Percentiles rank a stretch among this genome's conserved stretches.
These are phyloP conservation scores for Eristalis arbustorum DNA, from an alignment of 2,888 invertebrate species.

Conservation along the genomic window DNA sequence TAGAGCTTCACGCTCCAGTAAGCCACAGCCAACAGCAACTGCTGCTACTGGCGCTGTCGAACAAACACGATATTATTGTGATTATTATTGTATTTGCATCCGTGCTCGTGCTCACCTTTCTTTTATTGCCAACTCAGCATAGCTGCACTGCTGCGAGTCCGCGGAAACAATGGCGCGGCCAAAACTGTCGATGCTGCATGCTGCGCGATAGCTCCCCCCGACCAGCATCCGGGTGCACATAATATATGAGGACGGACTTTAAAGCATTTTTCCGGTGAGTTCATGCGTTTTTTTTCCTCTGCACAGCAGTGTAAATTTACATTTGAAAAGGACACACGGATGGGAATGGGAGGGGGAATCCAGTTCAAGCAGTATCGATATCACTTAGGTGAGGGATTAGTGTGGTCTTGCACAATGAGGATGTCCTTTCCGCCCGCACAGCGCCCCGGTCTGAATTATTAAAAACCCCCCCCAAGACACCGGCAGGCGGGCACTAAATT, in stretches of 20 bases:
- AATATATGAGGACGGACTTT: constrained; percentile 42
- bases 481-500: not conserved
- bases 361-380: constrained; percentile 44
- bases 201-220: not conserved
- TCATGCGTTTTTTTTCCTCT: not conserved
- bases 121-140: constrained; percentile 6
- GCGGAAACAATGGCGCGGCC: constrained; percentile 10
- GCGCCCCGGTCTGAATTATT: constrained; percentile 35
- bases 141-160: not conserved
- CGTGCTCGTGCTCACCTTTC: constrained; percentile 7
- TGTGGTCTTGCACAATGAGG: not conserved
- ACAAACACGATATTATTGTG: constrained; percentile 41
- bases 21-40: constrained; percentile 3
- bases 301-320: constrained; percentile 22
- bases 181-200: constrained; percentile 12
- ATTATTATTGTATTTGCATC: constrained; percentile 44
- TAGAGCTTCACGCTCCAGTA: constrained; percentile 17
- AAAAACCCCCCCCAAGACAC: constrained; percentile 6
- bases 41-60: not conserved
- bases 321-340: constrained; percentile 39
- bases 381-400: constrained; percentile 12
- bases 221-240: constrained; percentile 15
- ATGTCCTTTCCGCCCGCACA: not conserved
- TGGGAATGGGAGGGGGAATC: constrained; percentile 1
- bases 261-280: constrained; percentile 19